Conservation (phyloP, 2,888 invertebrate species). For the Rugalucina vietnamica region DNA sequence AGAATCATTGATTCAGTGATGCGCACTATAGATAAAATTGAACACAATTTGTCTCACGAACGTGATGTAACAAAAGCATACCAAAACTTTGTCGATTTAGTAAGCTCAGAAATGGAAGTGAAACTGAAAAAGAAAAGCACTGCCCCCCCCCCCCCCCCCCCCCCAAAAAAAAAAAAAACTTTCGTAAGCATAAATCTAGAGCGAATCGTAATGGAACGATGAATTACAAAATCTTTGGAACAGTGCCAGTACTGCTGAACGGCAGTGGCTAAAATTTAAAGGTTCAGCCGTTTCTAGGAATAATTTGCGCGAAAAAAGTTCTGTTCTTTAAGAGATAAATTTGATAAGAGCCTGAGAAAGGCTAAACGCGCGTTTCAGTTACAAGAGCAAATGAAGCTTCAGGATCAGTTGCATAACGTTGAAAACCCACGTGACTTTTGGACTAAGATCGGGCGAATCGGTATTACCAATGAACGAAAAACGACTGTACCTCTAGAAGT, state of each 20-base stretch:
- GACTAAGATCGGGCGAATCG: not conserved
- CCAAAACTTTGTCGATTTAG: not conserved
- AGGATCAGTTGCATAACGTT: not conserved
- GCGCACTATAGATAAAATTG: not conserved
- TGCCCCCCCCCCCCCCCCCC: too few relatives aligned
- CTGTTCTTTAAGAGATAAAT: not conserved
- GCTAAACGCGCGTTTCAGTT: conserved; percentile 5
- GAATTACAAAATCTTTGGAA: conserved; percentile 12
- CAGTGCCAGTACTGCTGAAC: conserved; percentile 2
- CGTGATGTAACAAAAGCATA: not conserved
- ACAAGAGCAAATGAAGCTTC: not conserved
- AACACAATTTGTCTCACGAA: not conserved
- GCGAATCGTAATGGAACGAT: not conserved
- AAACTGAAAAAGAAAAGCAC: not conserved
- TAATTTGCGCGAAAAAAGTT: not conserved
- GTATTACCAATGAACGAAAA: conserved; percentile 9
- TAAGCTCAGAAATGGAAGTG: not conserved
- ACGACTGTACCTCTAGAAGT: not conserved
- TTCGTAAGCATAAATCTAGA: not conserved
- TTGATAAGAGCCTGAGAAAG: not conserved
- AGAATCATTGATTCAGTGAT: not conserved
- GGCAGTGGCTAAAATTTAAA: conserved; percentile 11
- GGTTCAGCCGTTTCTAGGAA: not conserved
- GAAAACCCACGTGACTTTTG: conserved; percentile 19
- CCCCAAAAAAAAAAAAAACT: too few relatives aligned